Conservation (phyloP, 1,140 invertebrate genomes). For the Forficula auricularia region DNA sequence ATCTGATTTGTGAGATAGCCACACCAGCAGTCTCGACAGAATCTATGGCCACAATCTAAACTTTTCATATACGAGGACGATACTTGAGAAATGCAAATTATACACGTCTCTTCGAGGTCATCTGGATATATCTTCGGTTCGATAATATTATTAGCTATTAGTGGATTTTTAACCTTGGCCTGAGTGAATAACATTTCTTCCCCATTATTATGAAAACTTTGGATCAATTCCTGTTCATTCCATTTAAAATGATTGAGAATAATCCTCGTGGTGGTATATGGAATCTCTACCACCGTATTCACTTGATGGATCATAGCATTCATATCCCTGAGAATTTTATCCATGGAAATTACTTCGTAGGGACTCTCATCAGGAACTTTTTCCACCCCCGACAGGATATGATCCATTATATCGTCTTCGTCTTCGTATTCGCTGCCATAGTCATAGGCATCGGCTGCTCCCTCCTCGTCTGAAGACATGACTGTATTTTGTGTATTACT, state of each 20-base stretch:
- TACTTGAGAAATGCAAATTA: slow-evolving; percentile 12
- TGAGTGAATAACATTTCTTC: slow-evolving; percentile 45
- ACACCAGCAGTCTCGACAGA: slow-evolving; percentile 19
- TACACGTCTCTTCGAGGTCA: slow-evolving; percentile 13
- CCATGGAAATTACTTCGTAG: slow-evolving; percentile 40
- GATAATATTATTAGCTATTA: slow-evolving; percentile 28
- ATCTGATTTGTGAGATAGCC: slow-evolving; percentile 55
- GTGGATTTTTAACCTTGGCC: slow-evolving; percentile 37
- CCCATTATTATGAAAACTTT: slow-evolving; percentile 47
- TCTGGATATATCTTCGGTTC: slow-evolving; percentile 18
- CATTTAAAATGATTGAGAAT: slow-evolving; percentile 53
- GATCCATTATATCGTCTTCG: too few relatives aligned
- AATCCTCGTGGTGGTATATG: slow-evolving; percentile 37
- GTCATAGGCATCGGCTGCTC: too few relatives aligned
- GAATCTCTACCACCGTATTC: slow-evolving; percentile 32
- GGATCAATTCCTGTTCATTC: slow-evolving; percentile 58
- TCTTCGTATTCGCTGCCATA: too few relatives aligned
- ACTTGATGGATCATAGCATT: slow-evolving; percentile 49
- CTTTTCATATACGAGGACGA: slow-evolving; percentile 36
- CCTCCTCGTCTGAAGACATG: too few relatives aligned
- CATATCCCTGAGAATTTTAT: slow-evolving; percentile 49
- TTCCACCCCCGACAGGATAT: too few relatives aligned
- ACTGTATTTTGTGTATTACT: too few relatives aligned
- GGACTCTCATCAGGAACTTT: slow-evolving; percentile 28
- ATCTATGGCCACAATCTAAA: slow-evolving; percentile 58